phyloP scores from a whole-genome alignment of 2,888 invertebrate species.

The Fissipunctia ypsillon region DNA sequence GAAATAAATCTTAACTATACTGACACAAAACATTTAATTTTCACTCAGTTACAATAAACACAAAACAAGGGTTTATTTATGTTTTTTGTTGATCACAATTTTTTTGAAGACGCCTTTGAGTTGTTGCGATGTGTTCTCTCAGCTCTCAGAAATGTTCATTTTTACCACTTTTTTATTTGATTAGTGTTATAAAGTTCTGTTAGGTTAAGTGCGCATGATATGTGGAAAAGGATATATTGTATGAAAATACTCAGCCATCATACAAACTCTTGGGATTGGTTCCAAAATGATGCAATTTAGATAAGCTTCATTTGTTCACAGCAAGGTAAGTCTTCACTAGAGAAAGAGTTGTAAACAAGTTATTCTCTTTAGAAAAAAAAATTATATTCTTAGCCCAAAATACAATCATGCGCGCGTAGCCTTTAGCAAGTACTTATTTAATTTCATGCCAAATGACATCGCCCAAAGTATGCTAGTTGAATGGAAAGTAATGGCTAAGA shows the following conservation, averaged over 20 bases:
- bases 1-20: conserved; percentile 1
- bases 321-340: conserved; percentile 31
- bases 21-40: not conserved
- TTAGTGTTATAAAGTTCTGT: conserved; percentile 17
- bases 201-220: conserved; percentile 56
- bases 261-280: conserved; percentile 16
- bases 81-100: conserved; percentile 16
- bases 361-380: not conserved
- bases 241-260: not conserved
- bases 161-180: conserved; percentile 30
- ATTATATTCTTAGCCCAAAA: conserved; percentile 24
- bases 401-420: conserved; percentile 56
- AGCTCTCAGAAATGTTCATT: conserved; percentile 22
- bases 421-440: conserved; percentile 30
- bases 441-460: conserved; percentile 19
- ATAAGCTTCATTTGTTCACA: conserved; percentile 4
- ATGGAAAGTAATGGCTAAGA: not conserved
- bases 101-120: conserved; percentile 49
- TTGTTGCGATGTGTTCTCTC: conserved; percentile 64
- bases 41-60: conserved; percentile 29
- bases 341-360: conserved; percentile 1
- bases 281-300: not conserved
- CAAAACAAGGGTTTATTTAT: conserved; percentile 37
- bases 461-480: conserved; percentile 45
- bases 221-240: conserved; percentile 34